Percentiles rank a stretch among this genome's conserved stretches.
phyloP scores from a whole-genome alignment of 2,888 invertebrate species.

The Idaea straminata region DNA sequence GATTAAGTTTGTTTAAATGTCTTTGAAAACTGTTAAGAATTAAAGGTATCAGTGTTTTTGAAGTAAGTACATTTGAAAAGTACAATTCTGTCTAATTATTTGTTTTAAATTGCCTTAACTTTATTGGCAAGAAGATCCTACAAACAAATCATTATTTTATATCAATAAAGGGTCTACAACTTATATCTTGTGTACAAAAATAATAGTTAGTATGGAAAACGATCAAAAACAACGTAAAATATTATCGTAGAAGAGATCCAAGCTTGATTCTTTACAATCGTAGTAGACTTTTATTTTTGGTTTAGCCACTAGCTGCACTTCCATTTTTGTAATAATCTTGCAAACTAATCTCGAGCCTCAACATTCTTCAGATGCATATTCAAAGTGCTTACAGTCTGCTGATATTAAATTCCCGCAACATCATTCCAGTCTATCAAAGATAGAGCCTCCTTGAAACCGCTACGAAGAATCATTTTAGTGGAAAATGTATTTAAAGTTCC shows the following conservation, averaged over 20 bases:
- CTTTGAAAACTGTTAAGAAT: background rate
- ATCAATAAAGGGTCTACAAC: too few species aligned
- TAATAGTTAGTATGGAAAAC: too few species aligned
- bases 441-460: constrained; percentile 32
- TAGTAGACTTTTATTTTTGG: background rate
- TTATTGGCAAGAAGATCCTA: too few species aligned
- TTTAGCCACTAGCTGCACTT: background rate
- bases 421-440: constrained; percentile 38
- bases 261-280: background rate
- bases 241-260: too few species aligned
- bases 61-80: background rate
- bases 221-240: too few species aligned
- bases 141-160: too few species aligned
- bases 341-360: constrained; percentile 7
- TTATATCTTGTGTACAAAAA: too few species aligned
- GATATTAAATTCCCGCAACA: constrained; percentile 69
- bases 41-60: background rate
- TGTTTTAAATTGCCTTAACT: background rate
- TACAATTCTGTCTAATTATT: background rate
- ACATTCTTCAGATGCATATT: constrained; percentile 59
- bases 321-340: background rate
- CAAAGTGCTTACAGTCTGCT: constrained; percentile 50
- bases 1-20: constrained; percentile 14
- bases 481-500: background rate
- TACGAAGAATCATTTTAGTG: constrained; percentile 23